Conservation (phyloP, 2,797 vertebrate genomes). For the Melanotaenia boesemani region DNA sequence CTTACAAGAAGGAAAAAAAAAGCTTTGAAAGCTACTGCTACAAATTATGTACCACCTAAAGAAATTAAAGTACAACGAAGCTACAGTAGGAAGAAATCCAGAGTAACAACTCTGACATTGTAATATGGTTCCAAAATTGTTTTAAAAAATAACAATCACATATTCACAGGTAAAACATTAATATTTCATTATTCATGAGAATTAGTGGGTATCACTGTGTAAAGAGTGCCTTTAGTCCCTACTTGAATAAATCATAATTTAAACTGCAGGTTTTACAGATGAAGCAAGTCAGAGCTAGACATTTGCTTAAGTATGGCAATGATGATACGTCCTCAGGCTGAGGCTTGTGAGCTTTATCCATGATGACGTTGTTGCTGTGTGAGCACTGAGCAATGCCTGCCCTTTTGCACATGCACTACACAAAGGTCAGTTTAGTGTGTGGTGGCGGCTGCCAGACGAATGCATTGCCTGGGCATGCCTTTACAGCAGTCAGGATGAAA, state of each 20-base stretch:
- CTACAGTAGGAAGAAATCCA: not conserved
- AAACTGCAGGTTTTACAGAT: slow-evolving; percentile 5
- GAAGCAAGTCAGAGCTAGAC: not conserved
- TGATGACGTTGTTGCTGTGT: slow-evolving; percentile 15
- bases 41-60: not conserved
- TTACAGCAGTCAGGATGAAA: slow-evolving; percentile 9
- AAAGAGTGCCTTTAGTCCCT: not conserved
- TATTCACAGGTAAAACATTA: not conserved
- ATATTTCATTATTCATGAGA: not conserved
- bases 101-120: not conserved
- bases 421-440: slow-evolving; percentile 46
- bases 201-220: not conserved
- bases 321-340: slow-evolving; percentile 12
- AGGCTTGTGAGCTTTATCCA: slow-evolving; percentile 25
- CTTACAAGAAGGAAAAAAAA: not conserved
- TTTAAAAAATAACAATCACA: not conserved
- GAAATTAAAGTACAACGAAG: not conserved
- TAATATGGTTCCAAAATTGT: not conserved
- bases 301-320: slow-evolving; percentile 9
- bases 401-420: slow-evolving; percentile 44
- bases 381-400: slow-evolving; percentile 28
- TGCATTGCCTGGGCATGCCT: slow-evolving; percentile 11
- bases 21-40: not conserved
- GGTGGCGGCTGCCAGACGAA: slow-evolving; percentile 17
- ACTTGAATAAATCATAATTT: not conserved